Evolutionary conservation across 2,797 vertebrate species (phyloP), one percentile per base, ranked within the genome.

Genomic region (Alcedo atthis): DNA sequence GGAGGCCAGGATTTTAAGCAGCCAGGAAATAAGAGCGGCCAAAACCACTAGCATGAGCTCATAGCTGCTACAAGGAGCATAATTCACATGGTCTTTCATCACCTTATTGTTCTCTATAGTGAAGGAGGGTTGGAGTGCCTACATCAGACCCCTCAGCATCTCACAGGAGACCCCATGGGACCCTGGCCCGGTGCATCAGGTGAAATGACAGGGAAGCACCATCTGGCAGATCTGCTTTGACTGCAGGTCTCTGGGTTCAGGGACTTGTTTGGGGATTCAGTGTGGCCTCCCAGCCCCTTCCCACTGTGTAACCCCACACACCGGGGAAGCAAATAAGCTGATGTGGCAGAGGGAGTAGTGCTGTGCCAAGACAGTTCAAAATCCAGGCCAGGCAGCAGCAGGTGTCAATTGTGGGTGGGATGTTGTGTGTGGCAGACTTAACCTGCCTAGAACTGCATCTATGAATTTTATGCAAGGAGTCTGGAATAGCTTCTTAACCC

Each of bases 121-220:
- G 81, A 87, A 81, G 10, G 10, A 89, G 15, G 15, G 9, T 0
- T 70, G 21, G 12, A 51, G 55, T 15, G 24, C 7, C 17, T 40
- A 24, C 33, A n/a, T 61, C 67, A 66, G 22, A 19, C 15, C 26
- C 20, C 28, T 55, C 48, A 54, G 14, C 11, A 35, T 8, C 61
- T 68, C 62, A 54, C n/a, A 33, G 32, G 16, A 26, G 26, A 13
- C 24, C 21, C 35, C 4, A 4, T 1, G 8, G 16, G 49, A 57
- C 26, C 21, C 59, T 57, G 0, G 0, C 11, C 30, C 3, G 1
- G 1, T 1, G 10, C 46, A 13, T 3, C 4, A 1, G n/a, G 21
- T 10, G 25, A 55, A 66, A 35, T 2, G 8, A 15, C 10, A 37
- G 40, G n/a, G 21, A 78, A 73, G 51, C 0, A 0, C 9, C 25